These are phyloP conservation scores for Aporophyla lueneburgensis DNA, from an alignment of 2,888 invertebrate species.

Conservation along the genomic window DNA sequence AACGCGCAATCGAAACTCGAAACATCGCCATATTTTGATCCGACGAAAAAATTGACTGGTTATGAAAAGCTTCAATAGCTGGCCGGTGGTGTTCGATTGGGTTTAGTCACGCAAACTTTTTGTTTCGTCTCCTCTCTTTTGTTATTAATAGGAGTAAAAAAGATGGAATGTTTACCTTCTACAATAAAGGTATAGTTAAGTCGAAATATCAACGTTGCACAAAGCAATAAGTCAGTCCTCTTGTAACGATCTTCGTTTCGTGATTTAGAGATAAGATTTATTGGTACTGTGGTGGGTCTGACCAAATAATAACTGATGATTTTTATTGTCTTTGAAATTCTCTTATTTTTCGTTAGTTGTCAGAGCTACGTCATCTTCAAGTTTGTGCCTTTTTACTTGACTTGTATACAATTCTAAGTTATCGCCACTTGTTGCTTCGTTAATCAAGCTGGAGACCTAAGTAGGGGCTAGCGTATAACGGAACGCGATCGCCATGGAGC, in stretches of 20 bases:
- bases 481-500: slow-evolving; percentile 74
- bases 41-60: slow-evolving; percentile 55
- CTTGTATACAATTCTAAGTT: slow-evolving; percentile 46
- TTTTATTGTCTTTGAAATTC: slow-evolving; percentile 9
- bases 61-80: slow-evolving; percentile 58
- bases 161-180: slow-evolving; percentile 16
- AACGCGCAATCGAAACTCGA: slow-evolving; percentile 30
- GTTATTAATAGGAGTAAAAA: slow-evolving; percentile 47
- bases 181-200: slow-evolving; percentile 29
- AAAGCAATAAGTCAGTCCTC: slow-evolving; percentile 27
- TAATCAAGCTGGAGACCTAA: slow-evolving; percentile 70
- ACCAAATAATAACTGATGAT: background rate
- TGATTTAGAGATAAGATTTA: slow-evolving; percentile 25
- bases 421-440: slow-evolving; percentile 67
- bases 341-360: background rate
- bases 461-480: slow-evolving; percentile 74
- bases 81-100: slow-evolving; percentile 55
- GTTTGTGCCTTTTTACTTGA: slow-evolving; percentile 19
- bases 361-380: background rate
- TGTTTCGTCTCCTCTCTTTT: slow-evolving; percentile 34
- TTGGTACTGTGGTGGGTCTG: background rate
- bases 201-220: slow-evolving; percentile 28
- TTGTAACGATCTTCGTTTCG: slow-evolving; percentile 21
- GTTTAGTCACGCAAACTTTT: slow-evolving; percentile 66
- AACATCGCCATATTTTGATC: slow-evolving; percentile 49